Evolutionary conservation across 1,140 invertebrate species (phyloP).

Genomic region (Panagrolaimus sp.): DNA sequence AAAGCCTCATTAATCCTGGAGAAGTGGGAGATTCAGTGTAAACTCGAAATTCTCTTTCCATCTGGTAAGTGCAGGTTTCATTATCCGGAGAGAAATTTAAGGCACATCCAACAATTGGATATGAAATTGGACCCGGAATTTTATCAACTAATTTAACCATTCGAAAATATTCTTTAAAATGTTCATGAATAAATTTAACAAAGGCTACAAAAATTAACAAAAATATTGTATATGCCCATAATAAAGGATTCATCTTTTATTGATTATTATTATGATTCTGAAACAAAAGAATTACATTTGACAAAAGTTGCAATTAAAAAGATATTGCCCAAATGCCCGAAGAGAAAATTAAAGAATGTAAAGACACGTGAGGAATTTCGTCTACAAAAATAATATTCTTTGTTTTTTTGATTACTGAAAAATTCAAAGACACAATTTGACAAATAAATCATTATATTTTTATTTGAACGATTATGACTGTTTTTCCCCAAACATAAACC

Average conservation of each 20-base stretch:
- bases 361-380: too few species aligned
- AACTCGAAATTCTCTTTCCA: constrained; percentile 33
- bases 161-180: constrained; percentile 5
- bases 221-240: constrained; percentile 26
- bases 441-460: too few species aligned
- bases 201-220: constrained; percentile 18
- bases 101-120: constrained; percentile 29
- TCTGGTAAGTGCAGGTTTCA: constrained; percentile 33
- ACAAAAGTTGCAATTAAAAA: too few species aligned
- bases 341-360: too few species aligned
- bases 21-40: constrained; percentile 22
- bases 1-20: constrained; percentile 25
- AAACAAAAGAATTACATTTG: too few species aligned
- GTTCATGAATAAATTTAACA: neutral
- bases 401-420: too few species aligned
- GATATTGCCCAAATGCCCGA: too few species aligned
- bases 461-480: too few species aligned
- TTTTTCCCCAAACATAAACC: too few species aligned
- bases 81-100: constrained; percentile 27
- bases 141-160: constrained; percentile 29
- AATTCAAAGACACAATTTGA: too few species aligned
- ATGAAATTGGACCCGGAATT: constrained; percentile 24
- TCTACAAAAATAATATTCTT: too few species aligned
- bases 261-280: neutral
- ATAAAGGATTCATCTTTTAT: constrained; percentile 27